Base-by-base conservation (phyloP, 2,888 invertebrate species). In the Parnassius orleans region DNA sequence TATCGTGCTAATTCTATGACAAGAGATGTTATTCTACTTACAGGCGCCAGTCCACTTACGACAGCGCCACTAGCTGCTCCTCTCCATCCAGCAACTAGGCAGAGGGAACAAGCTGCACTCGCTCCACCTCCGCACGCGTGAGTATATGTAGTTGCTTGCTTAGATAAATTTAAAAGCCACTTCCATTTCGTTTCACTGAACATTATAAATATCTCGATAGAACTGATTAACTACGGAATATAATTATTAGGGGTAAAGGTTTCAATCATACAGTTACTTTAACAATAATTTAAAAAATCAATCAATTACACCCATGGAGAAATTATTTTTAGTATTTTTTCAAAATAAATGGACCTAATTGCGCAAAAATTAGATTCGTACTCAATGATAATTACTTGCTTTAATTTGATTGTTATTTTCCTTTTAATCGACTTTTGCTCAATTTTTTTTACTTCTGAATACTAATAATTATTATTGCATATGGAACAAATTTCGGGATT, bases 121-220 rank as follows among this genome's bases (percentile, higher is more conserved):
- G 90, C 92, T 9, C 92, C 92, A 2, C 92, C 91, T 2, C 87
- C 86, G 54, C 90, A 91, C 65, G 86, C 88, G 91, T 90, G 80
- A 88, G 88, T 87, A 78, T 65, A 56, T 2, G 24, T 44, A 60
- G 43, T 43, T 50, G 10, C n/a, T 10, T 48, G 24, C 11, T 50
- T 19, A 10, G 11, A n/a, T 42, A 19, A 50, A 61, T 11, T 59
- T 60, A 48, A 62, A 58, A 53, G 68, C 83, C 89, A 90, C 75
- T 66, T 66, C 82, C 89, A 90, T 89, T 81, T 81, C 85, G 80
- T 79, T 68, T 84, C 89, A 87, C 80, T 71, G 76, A 77, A 85
- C 90, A 89, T 90, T 75, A 56, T 81, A 80, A 78, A 79, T 65
- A 67, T 41, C 58, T 58, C 59, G 44, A n/a, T 44, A 54, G 44